Evolutionary conservation across 2,888 invertebrate species (phyloP).

Genomic region (Girardia tigrina): DNA sequence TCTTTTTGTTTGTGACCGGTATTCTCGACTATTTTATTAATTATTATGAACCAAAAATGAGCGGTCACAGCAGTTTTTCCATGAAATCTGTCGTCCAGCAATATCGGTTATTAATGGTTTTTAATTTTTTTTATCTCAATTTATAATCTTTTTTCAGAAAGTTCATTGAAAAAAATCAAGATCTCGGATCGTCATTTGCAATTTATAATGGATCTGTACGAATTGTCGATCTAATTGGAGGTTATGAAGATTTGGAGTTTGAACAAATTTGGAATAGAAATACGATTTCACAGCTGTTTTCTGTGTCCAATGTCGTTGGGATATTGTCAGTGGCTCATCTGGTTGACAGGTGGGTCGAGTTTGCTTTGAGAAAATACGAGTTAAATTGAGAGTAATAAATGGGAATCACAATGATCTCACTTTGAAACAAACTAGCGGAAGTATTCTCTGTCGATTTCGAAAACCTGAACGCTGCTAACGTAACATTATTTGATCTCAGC

Average conservation of each 20-base stretch:
- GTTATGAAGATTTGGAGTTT: neutral
- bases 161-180: neutral
- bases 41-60: constrained; percentile 3
- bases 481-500: no score
- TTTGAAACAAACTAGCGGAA: no score
- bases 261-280: constrained; percentile 11
- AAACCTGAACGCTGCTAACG: no score
- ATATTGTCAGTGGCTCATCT: neutral
- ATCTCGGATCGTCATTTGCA: neutral
- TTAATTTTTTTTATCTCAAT: no score
- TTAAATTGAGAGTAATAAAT: no score
- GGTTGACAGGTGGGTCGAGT: no score
- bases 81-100: constrained; percentile 10
- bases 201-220: neutral
- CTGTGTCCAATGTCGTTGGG: constrained; percentile 2
- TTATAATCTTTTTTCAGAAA: neutral
- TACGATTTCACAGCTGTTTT: neutral
- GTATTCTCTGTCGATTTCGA: no score
- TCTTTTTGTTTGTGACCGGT: neutral
- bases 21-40: neutral
- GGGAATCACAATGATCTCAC: no score
- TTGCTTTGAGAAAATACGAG: no score
- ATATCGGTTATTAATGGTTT: neutral
- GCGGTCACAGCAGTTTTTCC: neutral
- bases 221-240: neutral